Percentiles rank a stretch among this genome's conserved stretches.
These are phyloP conservation scores for Propithecus deckenii DNA, from an alignment of 2,797 vertebrate genomes.

Conservation along the genomic window DNA sequence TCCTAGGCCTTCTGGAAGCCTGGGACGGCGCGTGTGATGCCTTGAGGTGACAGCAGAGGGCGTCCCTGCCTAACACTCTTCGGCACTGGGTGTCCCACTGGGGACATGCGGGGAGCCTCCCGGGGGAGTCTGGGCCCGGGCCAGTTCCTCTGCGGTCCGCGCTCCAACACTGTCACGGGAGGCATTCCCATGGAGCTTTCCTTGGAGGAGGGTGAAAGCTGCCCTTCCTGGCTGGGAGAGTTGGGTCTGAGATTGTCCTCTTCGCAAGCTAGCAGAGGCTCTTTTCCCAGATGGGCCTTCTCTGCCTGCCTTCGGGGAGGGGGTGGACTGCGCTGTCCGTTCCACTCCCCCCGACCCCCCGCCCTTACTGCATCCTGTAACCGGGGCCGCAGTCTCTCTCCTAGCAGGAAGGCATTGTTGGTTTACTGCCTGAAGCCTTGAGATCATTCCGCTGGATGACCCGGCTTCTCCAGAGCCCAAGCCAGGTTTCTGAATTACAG, in stretches of 20 bases:
- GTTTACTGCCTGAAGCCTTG: background rate
- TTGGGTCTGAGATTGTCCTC: background rate
- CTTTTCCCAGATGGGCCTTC: background rate
- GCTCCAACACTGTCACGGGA: background rate
- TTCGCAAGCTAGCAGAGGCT: background rate
- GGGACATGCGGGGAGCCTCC: background rate
- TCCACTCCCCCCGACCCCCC: too few species aligned
- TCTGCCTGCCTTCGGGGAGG: background rate
- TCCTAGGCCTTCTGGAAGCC: background rate
- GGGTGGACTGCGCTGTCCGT: background rate
- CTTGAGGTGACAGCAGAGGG: constrained; percentile 49
- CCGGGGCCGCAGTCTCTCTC: background rate
- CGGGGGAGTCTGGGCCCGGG: background rate
- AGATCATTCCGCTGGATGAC: background rate
- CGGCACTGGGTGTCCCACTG: background rate
- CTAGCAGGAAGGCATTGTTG: background rate
- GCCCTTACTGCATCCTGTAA: background rate
- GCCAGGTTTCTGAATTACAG: background rate
- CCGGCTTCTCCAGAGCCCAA: background rate
- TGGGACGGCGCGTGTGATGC: background rate
- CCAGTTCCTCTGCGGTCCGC: constrained; percentile 42
- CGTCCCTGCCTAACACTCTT: background rate
- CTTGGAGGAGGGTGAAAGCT: background rate
- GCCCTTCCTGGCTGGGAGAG: background rate
- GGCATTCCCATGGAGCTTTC: constrained; percentile 6